Base-by-base conservation (phyloP, 1,140 invertebrate genomes). In the Papilio polyxenes region DNA sequence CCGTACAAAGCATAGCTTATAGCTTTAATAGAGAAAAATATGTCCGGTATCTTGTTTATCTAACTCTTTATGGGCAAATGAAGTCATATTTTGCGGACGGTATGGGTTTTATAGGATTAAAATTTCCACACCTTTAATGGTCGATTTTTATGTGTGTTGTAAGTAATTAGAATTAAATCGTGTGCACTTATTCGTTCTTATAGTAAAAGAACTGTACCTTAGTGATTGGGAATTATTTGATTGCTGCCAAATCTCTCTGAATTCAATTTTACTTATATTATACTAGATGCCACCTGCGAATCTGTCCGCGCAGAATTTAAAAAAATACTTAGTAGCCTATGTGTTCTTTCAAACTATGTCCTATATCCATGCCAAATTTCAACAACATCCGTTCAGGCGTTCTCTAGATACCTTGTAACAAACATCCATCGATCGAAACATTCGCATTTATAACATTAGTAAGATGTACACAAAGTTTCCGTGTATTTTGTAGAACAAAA, bases 21-120 rank as follows among this genome's bases (percentile, higher is more conserved):
- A 13, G 62, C 59, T 44, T 80, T 69, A 69, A 49, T 49, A n/a
- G 59, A 69, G 78, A 44, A 48, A 65, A 48, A 48, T 69, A 80
- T 69, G 78, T 53, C 37, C 37, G 48, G 48, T 51, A 80, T 80
- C 40, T 65, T 80, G 78, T 80, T 80, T 69, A 80, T 65, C 37
- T 49, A 69, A 23, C 56, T 77, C 1, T 10, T 48, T 80, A 80
- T 31, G 75, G 62, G 59, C 78, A 49, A 49, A 80, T 44, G 56
- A n/a, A 62, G 59, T 80, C 59, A 80, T 65, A 65, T 78, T 62
- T 69, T 69, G 48, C 49, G 49, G 13, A 79, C 40, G 53, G 59
- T 49, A 48, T 69, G 56, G 59, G 31, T 72, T 72, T 72, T 72
- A 72, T 72, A 3, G 65, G 65, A 72, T 72, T 37, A 72, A 72